phyloP scores from a whole-genome alignment of 2,113 vertebrate species.

The Spheniscus mendiculus region DNA sequence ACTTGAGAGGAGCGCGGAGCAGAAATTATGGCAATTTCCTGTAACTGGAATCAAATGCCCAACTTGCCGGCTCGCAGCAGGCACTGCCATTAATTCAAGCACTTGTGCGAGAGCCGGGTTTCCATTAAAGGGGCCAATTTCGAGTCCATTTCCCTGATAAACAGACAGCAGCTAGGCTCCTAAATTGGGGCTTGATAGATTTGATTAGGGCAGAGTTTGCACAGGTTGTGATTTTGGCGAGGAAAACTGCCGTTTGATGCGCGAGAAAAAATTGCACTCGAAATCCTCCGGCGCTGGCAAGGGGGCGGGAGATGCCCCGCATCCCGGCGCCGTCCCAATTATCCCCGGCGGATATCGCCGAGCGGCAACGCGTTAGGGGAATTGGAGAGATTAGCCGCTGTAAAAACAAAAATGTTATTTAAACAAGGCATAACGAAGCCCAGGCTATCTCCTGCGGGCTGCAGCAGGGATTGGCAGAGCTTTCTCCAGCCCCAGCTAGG shows the following conservation, averaged over 20 bases:
- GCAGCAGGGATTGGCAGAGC: background rate
- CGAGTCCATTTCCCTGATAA: conserved; percentile 77
- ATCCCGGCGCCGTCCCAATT: background rate
- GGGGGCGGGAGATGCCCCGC: background rate
- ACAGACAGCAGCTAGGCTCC: conserved; percentile 64
- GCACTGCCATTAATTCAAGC: conserved; percentile 73
- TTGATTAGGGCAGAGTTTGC: conserved; percentile 75
- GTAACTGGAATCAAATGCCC: conserved; percentile 76
- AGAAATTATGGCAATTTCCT: conserved; percentile 80
- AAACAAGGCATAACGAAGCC: conserved; percentile 46
- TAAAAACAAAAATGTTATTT: conserved; percentile 55
- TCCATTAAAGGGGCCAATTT: conserved; percentile 77
- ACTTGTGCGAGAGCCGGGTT: conserved; percentile 57
- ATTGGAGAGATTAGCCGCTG: conserved; percentile 46
- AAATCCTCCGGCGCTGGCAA: background rate
- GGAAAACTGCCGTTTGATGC: conserved; percentile 55
- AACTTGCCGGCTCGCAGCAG: conserved; percentile 63
- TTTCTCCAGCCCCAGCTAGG: background rate
- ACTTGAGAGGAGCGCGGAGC: conserved; percentile 46
- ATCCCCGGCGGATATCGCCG: background rate
- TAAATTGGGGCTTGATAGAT: conserved; percentile 74
- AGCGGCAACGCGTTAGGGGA: background rate
- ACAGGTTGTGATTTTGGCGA: conserved; percentile 74
- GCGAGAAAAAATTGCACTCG: conserved; percentile 44
- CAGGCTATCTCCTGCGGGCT: background rate